Evolutionary conservation across 2,113 vertebrate species (phyloP), one percentile per base, ranked within the genome.

Genomic region (Pelecanoides urinatrix): DNA sequence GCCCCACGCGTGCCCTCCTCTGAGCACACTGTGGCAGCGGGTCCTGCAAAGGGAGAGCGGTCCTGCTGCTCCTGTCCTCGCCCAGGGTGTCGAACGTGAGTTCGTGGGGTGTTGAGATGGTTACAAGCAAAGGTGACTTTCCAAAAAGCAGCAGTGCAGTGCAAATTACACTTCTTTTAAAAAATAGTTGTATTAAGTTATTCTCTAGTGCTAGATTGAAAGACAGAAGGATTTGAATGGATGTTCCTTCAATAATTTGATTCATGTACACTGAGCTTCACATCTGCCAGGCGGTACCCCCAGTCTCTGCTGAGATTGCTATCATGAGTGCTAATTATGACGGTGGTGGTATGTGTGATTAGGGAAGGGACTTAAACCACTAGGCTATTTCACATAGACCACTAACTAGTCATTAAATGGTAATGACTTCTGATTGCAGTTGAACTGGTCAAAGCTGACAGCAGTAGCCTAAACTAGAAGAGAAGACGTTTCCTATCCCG

Each of bases 71-170:
- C 7, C 42, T 44, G n/a, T 7, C 59, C 78, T 21, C 2, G 0
- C 0, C 5, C 25, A 15, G 15, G 50, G 7, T 5, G 1, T 42
- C 11, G 4, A 25, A 9, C 5, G 0, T 1, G 4, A 25, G 27
- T 25, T 26, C 26, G 10, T 36, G 56, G 12, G 40, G 2, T 8
- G 5, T 8, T 6, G 2, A 3, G 34, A 3, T 44, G 50, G 3
- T 53, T 52, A 7, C 17, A 40, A 34, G 40, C 44, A 67, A 32
- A 70, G 67, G 53, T 8, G 59, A 8, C 27, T 2, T 63, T 44
- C 30, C 77, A 45, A 4, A 70, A 45, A 53, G 75, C 72, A 91
- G 72, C 55, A 56, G 36, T 5, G 3, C 2, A 7, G 36, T 27
- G 67, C 58, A 44, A 63, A n/a, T 16, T 16, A 44, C 29, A 7